Conservation (phyloP, 2,888 invertebrate species). For the Odontocerum albicorne region DNA sequence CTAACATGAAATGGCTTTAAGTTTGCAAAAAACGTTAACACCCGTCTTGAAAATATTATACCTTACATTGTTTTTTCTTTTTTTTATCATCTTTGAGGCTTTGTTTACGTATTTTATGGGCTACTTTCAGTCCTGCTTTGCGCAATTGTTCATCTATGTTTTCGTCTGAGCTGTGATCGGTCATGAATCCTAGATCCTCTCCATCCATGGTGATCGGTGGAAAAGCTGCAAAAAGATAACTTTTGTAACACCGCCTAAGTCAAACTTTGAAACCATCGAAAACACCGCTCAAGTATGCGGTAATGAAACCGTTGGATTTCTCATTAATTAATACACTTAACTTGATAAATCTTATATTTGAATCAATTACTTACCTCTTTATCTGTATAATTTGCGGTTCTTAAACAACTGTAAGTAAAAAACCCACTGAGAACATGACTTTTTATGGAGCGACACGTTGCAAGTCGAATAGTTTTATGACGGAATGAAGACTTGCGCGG, state of each 20-base stretch:
- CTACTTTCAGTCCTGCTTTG: not conserved
- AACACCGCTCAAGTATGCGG: constrained; percentile 3
- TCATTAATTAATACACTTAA: not conserved
- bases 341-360: not conserved
- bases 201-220: not conserved
- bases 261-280: not conserved
- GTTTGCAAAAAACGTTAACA: not conserved
- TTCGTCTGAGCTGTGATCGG: constrained; percentile 1
- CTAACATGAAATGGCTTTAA: not conserved
- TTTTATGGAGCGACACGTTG: not conserved
- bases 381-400: not conserved
- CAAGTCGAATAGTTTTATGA: not conserved
- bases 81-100: constrained; percentile 2
- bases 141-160: not conserved
- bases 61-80: too few relatives aligned
- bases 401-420: not conserved
- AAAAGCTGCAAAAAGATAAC: not conserved
- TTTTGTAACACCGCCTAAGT: constrained; percentile 5
- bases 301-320: not conserved
- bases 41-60: too few relatives aligned
- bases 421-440: not conserved
- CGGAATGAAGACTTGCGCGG: constrained; percentile 1
- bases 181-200: not conserved
- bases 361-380: not conserved
- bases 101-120: not conserved